Conservation (phyloP, 1,140 invertebrate species). For the Lepidurus apus region DNA sequence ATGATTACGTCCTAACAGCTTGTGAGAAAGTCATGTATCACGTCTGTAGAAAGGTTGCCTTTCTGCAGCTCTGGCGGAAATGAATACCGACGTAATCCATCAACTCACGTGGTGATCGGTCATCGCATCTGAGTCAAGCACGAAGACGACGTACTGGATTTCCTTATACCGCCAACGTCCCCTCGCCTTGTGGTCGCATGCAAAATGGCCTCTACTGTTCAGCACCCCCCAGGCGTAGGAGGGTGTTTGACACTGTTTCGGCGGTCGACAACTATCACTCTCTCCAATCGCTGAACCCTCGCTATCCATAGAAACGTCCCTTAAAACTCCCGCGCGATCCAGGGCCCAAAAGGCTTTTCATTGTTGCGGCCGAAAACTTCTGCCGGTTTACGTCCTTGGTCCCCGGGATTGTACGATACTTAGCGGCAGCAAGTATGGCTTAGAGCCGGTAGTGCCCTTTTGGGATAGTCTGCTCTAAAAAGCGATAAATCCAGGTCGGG, state of each 20-base stretch:
- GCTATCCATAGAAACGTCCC: not conserved
- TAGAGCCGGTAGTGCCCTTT: not conserved
- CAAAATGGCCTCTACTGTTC: too few relatives aligned
- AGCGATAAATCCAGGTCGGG: not conserved
- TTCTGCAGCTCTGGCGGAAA: not conserved
- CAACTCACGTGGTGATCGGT: constrained; percentile 18
- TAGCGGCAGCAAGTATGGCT: not conserved
- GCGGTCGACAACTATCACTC: not conserved
- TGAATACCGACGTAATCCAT: constrained; percentile 18
- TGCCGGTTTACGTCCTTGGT: not conserved
- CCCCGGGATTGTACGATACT: not conserved
- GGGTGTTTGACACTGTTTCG: not conserved
- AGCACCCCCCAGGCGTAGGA: not conserved
- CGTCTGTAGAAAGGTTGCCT: not conserved
- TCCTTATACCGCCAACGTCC: not conserved
- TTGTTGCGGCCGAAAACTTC: not conserved
- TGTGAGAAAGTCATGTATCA: not conserved
- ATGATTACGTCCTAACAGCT: constrained; percentile 11
- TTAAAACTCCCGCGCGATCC: not conserved
- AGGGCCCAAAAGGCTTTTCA: not conserved
- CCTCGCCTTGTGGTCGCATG: too few relatives aligned
- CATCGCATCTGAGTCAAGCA: constrained; percentile 5
- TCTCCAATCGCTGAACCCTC: not conserved
- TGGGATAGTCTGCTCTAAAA: not conserved
- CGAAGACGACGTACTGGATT: not conserved